Evolutionary conservation across 2,797 vertebrate genomes (phyloP).

Genomic region (Enteromius paludinosus): DNA sequence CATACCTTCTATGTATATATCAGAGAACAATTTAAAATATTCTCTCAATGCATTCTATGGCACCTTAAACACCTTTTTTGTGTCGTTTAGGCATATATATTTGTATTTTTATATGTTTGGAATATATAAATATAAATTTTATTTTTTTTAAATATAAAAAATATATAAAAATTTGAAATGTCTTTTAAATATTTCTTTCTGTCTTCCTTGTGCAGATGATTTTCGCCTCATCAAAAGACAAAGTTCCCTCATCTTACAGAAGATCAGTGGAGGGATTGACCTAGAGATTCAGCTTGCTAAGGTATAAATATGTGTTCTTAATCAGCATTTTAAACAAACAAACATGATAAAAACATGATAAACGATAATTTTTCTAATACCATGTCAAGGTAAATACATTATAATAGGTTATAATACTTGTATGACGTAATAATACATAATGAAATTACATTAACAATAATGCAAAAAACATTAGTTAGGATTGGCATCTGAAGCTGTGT

Average conservation of each 20-base stretch:
- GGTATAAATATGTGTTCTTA: conserved; percentile 71
- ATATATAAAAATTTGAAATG: too few species aligned
- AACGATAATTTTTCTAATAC: background rate
- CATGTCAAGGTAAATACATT: background rate
- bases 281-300: conserved; percentile 87
- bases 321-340: background rate
- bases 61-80: too few species aligned
- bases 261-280: conserved; percentile 76
- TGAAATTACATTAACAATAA: background rate
- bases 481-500: background rate
- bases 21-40: too few species aligned
- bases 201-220: conserved; percentile 62
- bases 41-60: too few species aligned
- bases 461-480: background rate
- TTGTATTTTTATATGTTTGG: background rate
- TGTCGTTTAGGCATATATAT: background rate
- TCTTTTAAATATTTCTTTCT: background rate
- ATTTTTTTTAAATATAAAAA: too few species aligned
- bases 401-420: background rate
- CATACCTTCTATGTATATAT: too few species aligned
- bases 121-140: background rate
- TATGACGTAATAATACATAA: background rate
- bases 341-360: background rate
- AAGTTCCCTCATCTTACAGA: conserved; percentile 76
- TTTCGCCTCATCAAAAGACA: conserved; percentile 76